Evolutionary conservation across 2,113 vertebrate species (phyloP), one percentile per base, ranked within the genome.

Genomic region (Ancistrus triradiatus): DNA sequence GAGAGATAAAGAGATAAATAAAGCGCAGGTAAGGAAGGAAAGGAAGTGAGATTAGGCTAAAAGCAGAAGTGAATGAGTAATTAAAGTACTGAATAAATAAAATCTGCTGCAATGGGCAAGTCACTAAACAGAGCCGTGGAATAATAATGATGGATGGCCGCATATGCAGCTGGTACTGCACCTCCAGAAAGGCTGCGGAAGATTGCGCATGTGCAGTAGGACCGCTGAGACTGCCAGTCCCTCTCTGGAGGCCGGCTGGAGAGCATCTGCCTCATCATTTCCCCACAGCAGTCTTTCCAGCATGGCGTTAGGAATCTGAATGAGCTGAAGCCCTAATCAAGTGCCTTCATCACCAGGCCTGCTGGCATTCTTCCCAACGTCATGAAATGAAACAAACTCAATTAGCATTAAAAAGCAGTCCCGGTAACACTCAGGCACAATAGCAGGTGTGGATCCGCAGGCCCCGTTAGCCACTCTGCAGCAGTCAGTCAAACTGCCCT

Each of bases 331-430:
- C 71, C 66, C 75, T 86, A 87, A 91, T 91, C 88, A 88, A 89
- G 88, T 85, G 78, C 84, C 83, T 84, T 86, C 83, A 91, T 90
- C 88, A 87, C n/a, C n/a, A n/a, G 84, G 81, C 79, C 88, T 79
- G 78, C 76, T 84, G 68, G 70, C 84, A 90, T 88, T 86, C 75
- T 77, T 74, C 81, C 37, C 7, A 25, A 9, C 21, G 76, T 74
- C 69, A 76, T 65, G 80, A 81, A 84, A 84, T 86, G 86, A 92
- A 92, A 91, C 87, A 87, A 86, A 88, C 83, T 19, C 3, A 87
- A 97, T 97, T 94, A 93, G 84, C 91, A 95, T 94, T 85, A 94
- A 86, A 65, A 95, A 93, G 89, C 90, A 89, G 73, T 87, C 83
- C 84, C 85, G 88, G 73, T 84, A 90, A 89, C 87, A 84, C 80